These are phyloP conservation scores for Mycalesis mineus DNA, from an alignment of 2,888 invertebrate species.

Conservation along the genomic window DNA sequence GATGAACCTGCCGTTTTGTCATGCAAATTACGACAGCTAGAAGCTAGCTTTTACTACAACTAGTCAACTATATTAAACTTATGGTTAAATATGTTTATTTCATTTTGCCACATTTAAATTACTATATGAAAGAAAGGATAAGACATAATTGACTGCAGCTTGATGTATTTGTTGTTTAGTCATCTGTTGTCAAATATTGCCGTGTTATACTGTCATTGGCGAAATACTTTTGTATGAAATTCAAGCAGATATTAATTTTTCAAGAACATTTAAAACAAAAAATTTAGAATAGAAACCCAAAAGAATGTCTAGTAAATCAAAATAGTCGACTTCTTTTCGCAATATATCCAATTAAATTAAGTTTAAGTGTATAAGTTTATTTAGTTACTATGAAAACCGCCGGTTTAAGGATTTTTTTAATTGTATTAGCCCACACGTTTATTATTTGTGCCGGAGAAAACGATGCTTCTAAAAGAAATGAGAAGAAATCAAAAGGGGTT, in stretches of 20 bases:
- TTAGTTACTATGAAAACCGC: constrained; percentile 52
- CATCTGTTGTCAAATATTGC: neutral
- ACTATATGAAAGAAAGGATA: no score
- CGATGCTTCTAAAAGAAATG: constrained; percentile 52
- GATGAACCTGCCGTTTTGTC: no score
- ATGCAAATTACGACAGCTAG: no score
- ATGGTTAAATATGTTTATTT: no score
- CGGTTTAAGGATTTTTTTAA: constrained; percentile 52
- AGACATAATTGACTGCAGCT: no score
- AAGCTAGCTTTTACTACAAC: no score
- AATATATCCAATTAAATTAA: neutral
- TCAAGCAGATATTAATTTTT: neutral
- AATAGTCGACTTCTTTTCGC: neutral
- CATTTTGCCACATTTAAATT: no score
- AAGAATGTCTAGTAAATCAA: constrained; percentile 7
- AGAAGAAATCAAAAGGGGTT: constrained; percentile 86
- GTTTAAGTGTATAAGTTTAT: constrained; percentile 8
- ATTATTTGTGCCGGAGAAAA: constrained; percentile 45
- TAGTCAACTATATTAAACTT: no score
- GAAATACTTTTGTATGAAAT: constrained; percentile 1
- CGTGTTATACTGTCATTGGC: constrained; percentile 71
- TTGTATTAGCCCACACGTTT: constrained; percentile 47
- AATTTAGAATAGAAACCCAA: neutral
- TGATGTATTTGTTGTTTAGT: neutral
- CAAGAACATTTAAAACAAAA: neutral